Conservation (phyloP, 2,797 vertebrate species). For the Prionace glauca region DNA sequence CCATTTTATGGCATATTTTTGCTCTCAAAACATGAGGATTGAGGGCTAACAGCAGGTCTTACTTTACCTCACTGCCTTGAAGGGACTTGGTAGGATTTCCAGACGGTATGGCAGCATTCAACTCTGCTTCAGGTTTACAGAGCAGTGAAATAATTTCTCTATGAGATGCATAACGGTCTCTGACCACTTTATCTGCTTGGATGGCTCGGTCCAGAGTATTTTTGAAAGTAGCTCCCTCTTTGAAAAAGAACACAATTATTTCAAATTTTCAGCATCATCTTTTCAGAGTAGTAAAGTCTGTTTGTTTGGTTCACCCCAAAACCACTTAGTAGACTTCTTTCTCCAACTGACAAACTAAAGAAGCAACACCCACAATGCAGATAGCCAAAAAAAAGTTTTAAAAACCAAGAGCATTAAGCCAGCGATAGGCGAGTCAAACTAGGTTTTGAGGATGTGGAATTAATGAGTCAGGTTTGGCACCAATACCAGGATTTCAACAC, state of each 20-base stretch:
- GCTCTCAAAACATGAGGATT: not conserved
- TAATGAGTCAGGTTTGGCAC: not conserved
- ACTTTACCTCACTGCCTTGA: slow-evolving; percentile 88
- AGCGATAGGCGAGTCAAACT: too few relatives aligned
- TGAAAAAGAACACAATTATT: not conserved
- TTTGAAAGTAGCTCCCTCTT: slow-evolving; percentile 82
- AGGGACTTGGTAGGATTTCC: slow-evolving; percentile 93
- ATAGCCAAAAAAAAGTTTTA: not conserved
- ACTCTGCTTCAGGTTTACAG: slow-evolving; percentile 82
- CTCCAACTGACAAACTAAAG: not conserved
- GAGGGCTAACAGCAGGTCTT: not conserved
- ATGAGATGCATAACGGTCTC: slow-evolving; percentile 80
- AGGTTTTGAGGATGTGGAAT: not conserved
- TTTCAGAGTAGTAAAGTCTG: not conserved
- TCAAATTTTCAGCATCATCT: not conserved
- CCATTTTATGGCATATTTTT: not conserved
- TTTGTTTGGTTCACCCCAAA: not conserved
- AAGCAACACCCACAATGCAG: not conserved
- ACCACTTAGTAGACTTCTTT: not conserved
- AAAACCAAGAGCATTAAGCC: not conserved
- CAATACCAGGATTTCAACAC: not conserved
- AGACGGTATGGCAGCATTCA: slow-evolving; percentile 85
- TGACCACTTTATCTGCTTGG: slow-evolving; percentile 86
- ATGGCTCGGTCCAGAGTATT: slow-evolving; percentile 79
- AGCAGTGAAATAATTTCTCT: slow-evolving; percentile 84